phyloP scores from a whole-genome alignment of 1,140 invertebrate species.

The Euura lappo region DNA sequence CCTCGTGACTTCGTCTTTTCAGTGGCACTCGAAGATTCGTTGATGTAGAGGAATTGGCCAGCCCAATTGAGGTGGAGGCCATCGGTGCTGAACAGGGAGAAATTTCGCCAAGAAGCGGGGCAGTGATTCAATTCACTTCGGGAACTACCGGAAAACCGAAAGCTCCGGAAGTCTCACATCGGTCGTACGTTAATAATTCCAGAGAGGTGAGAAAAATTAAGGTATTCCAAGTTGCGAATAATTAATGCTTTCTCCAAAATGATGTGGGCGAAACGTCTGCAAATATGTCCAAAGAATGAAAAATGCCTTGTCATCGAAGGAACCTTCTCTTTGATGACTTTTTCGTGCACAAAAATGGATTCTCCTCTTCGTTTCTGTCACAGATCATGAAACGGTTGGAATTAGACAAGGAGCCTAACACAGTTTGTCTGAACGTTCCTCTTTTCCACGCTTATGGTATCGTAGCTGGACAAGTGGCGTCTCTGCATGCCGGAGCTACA shows the following conservation, averaged over 20 bases:
- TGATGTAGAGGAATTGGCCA: conserved; percentile 60
- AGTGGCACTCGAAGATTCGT: conserved; percentile 69
- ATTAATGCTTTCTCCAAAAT: no score
- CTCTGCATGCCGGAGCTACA: conserved; percentile 71
- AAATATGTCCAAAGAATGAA: no score
- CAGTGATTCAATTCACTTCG: conserved; percentile 89
- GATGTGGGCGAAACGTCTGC: no score
- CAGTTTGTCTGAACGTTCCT: conserved; percentile 82
- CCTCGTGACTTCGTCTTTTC: no score
- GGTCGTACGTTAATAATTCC: conserved; percentile 86
- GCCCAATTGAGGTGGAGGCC: conserved; percentile 36
- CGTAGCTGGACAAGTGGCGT: conserved; percentile 69
- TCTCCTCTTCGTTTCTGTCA: no score
- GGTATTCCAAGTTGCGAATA: no score
- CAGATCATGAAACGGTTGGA: conserved; percentile 68
- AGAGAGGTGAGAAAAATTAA: conserved; percentile 60
- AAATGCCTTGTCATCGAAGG: no score
- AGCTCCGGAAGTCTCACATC: conserved; percentile 83
- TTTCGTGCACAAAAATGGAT: no score
- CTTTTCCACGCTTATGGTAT: conserved; percentile 93
- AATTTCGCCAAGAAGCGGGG: conserved; percentile 73
- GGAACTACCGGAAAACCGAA: conserved; percentile 90
- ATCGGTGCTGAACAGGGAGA: no score
- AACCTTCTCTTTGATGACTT: not conserved
- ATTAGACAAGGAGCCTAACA: conserved; percentile 61